Base-by-base conservation (phyloP, 2,888 invertebrate genomes). In the Ischnura elegans region DNA sequence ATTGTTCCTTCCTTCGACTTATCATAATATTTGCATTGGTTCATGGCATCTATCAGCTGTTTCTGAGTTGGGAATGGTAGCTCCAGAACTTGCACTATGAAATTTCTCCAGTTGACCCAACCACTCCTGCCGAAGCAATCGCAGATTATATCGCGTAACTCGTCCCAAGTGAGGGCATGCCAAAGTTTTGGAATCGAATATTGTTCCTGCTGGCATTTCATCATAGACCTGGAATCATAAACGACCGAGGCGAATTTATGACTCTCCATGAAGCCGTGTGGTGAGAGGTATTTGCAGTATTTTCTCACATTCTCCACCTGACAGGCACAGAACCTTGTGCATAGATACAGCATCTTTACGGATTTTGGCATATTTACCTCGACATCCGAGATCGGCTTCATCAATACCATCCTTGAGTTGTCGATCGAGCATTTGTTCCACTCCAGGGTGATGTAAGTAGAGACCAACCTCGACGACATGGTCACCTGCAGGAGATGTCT, bases 31-130 rank as follows among this genome's bases (percentile, higher is more conserved):
- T n/a, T 51, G 29, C 97, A 97, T 10, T 95, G 95, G 93, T 96
- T 95, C 46, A 97, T 96, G 19, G 96, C 94, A 29, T 96, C 95
- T 85, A 97, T 95, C 93, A 97, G 95, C 94, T 97, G 97, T 2
- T 96, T 96, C 55, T 96, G 95, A 0, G 95, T 96, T 0, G 97
- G 97, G 95, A 96, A 97, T 86, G 96, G 95, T 19, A 97, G 95
- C 94, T 97, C 96, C 55, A 97, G 95, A 95, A 97, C 97, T 95
- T 96, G 97, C 94, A 97, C 96, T 21, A 97, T 95, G 95, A 97
- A 97, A 95, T 97, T 97, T 95, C 97, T 96, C 97, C 97, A 97
- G 95, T 97, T 97, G 19, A 97, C 95, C 94, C 96, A 97, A 19
- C 96, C 96, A 0, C 96, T 96, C 87, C 96, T 96, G 0, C 97